Evolutionary conservation across 2,888 invertebrate species (phyloP), one percentile per base, ranked within the genome.

Genomic region (Erebia palarica): DNA sequence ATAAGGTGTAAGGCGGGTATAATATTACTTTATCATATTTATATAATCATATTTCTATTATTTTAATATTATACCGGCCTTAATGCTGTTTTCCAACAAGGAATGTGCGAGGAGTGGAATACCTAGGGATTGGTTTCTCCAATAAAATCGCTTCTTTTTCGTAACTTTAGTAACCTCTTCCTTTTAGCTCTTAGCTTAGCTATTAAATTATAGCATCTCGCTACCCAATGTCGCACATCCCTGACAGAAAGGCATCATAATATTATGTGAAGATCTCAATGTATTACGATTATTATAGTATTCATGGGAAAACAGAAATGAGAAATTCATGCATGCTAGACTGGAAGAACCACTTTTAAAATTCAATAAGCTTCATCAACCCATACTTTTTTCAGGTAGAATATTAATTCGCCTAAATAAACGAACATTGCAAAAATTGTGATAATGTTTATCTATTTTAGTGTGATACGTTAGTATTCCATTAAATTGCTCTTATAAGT

Each of bases 361-460:
- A 36, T 8, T 27, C 27, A 27, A 58, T 36, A 58, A 58, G 58
- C 14, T 27, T 58, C 36, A 58, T 58, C n/a, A 16, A 8, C 16
- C 9, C 10, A 53, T 53, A 16, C 51, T 51, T 53, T 16, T 16
- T 2, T 3, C 27, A 27, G 3, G 27, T 4, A 27, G 3, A 27
- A 27, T 27, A 53, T 53, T 7, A 53, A 16, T 53, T 21, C 21
- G 21, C 21, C 21, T n/a, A 53, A 16, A 16, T 16, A 53, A 16
- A 53, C 18, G 16, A 53, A 53, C 7, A 53, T 18, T 18, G 16
- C 10, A 16, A 18, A 18, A 11, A 55, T 55, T 18, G 55, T 18
- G 55, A 36, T 59, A 59, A 59, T 42, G 60, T 16, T 60, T 60
- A 60, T 16, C 42, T 0, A 59, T n/a, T 51, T 27, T 16, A 51